A percentile compares a stretch with the other conserved stretches of the same genome.
These are phyloP conservation scores for Abscondita cerata DNA, from an alignment of 2,888 invertebrate genomes.

Conservation along the genomic window DNA sequence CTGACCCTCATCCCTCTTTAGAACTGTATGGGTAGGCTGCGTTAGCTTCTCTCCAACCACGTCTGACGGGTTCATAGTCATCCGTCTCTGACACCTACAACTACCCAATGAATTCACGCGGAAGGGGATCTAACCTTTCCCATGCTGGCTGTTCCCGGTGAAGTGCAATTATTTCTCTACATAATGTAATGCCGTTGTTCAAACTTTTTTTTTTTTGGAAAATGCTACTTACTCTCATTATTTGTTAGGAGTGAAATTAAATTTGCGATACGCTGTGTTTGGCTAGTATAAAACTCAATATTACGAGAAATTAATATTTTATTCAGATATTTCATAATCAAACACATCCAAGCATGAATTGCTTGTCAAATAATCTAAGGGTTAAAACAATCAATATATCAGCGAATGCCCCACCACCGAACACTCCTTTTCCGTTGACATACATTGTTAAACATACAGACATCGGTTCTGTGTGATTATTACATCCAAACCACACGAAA, in stretches of 20 bases:
- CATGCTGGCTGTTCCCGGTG: slow-evolving; percentile 32
- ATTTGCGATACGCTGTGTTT: neutral
- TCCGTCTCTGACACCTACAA: slow-evolving; percentile 48
- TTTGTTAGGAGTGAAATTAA: too few species aligned
- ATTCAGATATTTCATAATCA: slow-evolving; percentile 62
- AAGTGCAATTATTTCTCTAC: slow-evolving; percentile 36
- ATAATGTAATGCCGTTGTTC: slow-evolving; percentile 25
- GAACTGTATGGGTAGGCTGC: slow-evolving; percentile 35
- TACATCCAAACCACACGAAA: too few species aligned
- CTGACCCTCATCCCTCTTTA: slow-evolving; percentile 37
- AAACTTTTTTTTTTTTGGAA: slow-evolving; percentile 6
- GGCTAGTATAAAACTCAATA: neutral
- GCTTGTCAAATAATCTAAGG: slow-evolving; percentile 62
- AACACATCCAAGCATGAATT: slow-evolving; percentile 65
- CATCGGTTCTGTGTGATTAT: too few species aligned
- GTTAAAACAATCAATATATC: slow-evolving; percentile 56
- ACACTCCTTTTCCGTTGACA: too few species aligned
- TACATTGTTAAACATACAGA: too few species aligned
- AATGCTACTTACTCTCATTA: neutral
- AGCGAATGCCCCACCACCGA: slow-evolving; percentile 35
- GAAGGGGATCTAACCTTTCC: slow-evolving; percentile 42
- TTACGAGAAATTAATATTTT: neutral
- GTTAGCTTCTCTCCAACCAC: slow-evolving; percentile 36
- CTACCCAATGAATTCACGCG: slow-evolving; percentile 44
- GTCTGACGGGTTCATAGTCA: slow-evolving; percentile 44